phyloP scores from a whole-genome alignment of 2,113 vertebrate species.

The Scolopax mira region DNA sequence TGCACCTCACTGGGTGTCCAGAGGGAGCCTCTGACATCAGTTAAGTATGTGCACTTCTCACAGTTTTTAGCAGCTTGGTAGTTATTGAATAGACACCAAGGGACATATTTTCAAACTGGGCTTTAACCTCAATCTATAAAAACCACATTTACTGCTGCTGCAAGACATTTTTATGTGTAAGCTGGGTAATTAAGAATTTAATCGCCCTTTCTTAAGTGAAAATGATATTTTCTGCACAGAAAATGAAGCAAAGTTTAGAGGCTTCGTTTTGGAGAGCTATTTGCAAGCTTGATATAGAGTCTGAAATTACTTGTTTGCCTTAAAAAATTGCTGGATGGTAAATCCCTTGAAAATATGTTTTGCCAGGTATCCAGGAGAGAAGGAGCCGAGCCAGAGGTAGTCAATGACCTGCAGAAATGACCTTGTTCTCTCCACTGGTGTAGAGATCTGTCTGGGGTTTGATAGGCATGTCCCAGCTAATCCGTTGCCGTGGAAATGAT shows the following conservation, averaged over 20 bases:
- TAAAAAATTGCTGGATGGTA: background rate
- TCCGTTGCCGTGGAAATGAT: background rate
- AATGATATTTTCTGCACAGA: background rate
- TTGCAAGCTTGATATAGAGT: background rate
- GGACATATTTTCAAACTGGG: background rate
- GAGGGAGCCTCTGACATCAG: background rate
- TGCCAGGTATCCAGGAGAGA: background rate
- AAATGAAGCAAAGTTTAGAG: background rate
- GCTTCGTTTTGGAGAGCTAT: background rate
- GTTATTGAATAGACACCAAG: background rate
- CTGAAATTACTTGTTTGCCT: background rate
- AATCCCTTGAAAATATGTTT: fast-evolving
- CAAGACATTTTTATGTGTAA: background rate
- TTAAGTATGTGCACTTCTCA: background rate
- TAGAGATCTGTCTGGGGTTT: background rate
- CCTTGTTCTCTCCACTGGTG: background rate
- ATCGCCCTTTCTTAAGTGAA: background rate
- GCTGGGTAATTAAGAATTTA: background rate
- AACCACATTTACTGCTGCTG: background rate
- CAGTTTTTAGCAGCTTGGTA: background rate
- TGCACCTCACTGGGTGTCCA: background rate
- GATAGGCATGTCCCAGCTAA: background rate
- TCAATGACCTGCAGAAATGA: background rate
- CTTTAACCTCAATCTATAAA: background rate
- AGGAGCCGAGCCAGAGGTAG: background rate